Evolutionary conservation across 2,888 invertebrate species (phyloP), one percentile per base, ranked within the genome.

Genomic region (Glaucopsyche alexis): DNA sequence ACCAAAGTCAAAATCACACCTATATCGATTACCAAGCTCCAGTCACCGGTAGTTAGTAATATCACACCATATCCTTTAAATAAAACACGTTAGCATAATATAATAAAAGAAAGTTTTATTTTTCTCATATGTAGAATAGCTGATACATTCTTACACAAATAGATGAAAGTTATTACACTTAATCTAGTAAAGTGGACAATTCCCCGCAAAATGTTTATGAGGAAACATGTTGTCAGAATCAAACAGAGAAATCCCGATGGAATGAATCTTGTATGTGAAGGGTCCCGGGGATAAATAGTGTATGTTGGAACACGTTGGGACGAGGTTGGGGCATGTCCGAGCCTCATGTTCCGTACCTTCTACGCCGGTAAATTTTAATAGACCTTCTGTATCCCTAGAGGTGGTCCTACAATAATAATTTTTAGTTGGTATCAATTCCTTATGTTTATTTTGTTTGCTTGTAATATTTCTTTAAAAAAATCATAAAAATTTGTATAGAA

Each of bases 181-280:
- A 69, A 69, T 69, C 69, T 69, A 69, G 47, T 69, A 47, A 69
- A 69, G 69, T 69, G 69, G 49, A 47, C 49, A 29, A 69, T 69
- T 69, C 47, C 29, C 47, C 13, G 29, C 69, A 49, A 49, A 69
- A 49, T 49, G 19, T 69, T 69, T 69, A 69, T 69, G 49, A 47
- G 47, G 69, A 49, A 69, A 69, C 49, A 47, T 29, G 29, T 45
- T 69, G 29, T 29, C 29, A 47, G 69, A 69, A 69, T 69, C 69
- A 67, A 67, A 67, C 45, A 19, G 42, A 16, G 29, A 13, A 69
- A 47, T 69, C 47, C 69, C 69, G 19, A 13, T 11, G 69, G 69
- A 69, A 49, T 49, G 19, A 49, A 69, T 69, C 69, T 49, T 69
- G 69, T 49, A 49, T 69, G 19, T 19, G 29, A 11, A 47, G 47